These are phyloP conservation scores for Parapsyche elsis DNA, from an alignment of 1,140 invertebrate species.

Conservation along the genomic window DNA sequence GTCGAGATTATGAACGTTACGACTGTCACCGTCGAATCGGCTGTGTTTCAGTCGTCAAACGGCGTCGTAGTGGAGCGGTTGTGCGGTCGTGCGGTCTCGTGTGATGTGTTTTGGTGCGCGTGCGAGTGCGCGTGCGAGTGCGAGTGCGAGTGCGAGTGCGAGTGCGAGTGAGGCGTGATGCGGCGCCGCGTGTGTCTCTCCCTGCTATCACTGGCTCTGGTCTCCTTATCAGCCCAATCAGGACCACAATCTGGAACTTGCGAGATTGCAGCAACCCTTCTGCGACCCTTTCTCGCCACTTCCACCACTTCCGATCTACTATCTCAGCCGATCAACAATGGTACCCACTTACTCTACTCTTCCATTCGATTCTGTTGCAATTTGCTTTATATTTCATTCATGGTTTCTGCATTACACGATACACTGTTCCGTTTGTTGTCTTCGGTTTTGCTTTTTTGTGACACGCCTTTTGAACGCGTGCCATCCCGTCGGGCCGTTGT, in stretches of 20 bases:
- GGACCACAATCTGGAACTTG: neutral
- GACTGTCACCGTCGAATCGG: too few species aligned
- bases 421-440: too few species aligned
- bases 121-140: too few species aligned
- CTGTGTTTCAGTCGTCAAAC: conserved; percentile 4
- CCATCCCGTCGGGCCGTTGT: too few species aligned
- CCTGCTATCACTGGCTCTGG: neutral
- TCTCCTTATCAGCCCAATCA: neutral
- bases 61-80: neutral
- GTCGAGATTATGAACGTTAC: too few species aligned
- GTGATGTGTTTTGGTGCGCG: neutral
- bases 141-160: neutral
- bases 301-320: neutral
- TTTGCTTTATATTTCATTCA: too few species aligned
- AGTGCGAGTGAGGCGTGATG: neutral
- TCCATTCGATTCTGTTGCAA: too few species aligned
- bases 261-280: neutral
- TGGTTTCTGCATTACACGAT: too few species aligned
- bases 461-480: too few species aligned
- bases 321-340: neutral
- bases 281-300: neutral
- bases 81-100: conserved; percentile 1
- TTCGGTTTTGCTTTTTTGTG: too few species aligned
- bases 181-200: neutral
- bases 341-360: neutral